These are phyloP conservation scores for Peromyscus polionotus DNA, from an alignment of 2,113 vertebrate genomes.

Conservation along the genomic window DNA sequence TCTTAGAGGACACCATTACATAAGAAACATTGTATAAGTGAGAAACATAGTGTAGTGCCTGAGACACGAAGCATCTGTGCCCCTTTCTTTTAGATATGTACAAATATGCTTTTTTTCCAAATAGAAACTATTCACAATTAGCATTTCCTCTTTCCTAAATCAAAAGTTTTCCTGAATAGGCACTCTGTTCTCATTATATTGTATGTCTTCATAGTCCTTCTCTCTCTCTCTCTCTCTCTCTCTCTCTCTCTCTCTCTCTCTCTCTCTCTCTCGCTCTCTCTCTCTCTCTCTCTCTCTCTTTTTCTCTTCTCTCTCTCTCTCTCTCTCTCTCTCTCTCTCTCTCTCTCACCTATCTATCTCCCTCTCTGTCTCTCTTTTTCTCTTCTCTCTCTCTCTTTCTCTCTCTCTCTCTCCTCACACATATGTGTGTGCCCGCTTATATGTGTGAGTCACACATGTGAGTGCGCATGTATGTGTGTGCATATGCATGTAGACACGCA, in stretches of 20 bases:
- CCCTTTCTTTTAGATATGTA: background rate
- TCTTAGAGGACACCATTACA: background rate
- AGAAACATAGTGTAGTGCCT: background rate
- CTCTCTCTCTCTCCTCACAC: background rate
- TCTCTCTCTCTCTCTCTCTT: background rate
- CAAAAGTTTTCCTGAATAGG: constrained; percentile 41
- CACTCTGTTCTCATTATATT: background rate
- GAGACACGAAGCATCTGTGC: background rate
- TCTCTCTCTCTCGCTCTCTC: background rate
- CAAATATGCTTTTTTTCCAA: background rate
- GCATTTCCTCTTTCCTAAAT: background rate
- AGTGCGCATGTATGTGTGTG: background rate
- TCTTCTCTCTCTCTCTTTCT: background rate
- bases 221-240: background rate
- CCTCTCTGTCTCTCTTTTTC: too few relatives aligned
- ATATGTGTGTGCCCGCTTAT: too few relatives aligned
- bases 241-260: background rate
- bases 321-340: background rate
- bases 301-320: background rate
- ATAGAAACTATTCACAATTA: background rate
- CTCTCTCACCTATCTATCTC: too few relatives aligned
- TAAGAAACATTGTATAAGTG: background rate
- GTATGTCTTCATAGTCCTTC: background rate
- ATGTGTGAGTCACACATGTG: background rate
- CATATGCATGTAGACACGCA: background rate